Evolutionary conservation across 2,888 invertebrate species (phyloP).

Genomic region (Tetragnatha montana): DNA sequence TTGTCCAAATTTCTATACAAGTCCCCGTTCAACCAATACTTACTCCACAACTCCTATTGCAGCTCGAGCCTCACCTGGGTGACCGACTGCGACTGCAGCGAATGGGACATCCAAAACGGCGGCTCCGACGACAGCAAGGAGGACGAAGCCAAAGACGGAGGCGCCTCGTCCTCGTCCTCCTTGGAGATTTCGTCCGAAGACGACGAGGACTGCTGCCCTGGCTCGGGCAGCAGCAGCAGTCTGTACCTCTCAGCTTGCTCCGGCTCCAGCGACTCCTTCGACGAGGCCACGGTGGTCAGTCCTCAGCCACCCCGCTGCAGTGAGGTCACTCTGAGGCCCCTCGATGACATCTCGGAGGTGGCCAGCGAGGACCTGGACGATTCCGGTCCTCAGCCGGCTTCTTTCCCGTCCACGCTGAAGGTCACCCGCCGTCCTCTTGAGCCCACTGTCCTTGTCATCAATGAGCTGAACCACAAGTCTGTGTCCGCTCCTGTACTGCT

Average conservation of each 20-base stretch:
- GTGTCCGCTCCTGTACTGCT: slow-evolving; percentile 61
- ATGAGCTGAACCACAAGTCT: slow-evolving; percentile 59
- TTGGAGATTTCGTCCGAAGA: slow-evolving; percentile 20
- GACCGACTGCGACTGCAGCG: slow-evolving; percentile 70
- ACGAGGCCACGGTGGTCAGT: slow-evolving; percentile 16
- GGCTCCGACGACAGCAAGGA: slow-evolving; percentile 45
- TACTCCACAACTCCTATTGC: neutral
- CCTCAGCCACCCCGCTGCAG: slow-evolving; percentile 16
- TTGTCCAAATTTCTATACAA: too few species aligned
- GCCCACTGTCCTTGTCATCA: slow-evolving; percentile 54
- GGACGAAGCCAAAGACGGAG: neutral
- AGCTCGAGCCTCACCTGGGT: slow-evolving; percentile 71
- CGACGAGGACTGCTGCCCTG: slow-evolving; percentile 32
- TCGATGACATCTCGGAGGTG: slow-evolving; percentile 48
- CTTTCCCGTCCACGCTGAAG: slow-evolving; percentile 56
- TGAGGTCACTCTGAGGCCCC: slow-evolving; percentile 23
- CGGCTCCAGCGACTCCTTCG: slow-evolving; percentile 63
- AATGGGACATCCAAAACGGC: slow-evolving; percentile 52
- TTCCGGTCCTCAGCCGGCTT: slow-evolving; percentile 38
- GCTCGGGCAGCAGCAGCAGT: slow-evolving; percentile 48
- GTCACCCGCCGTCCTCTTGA: slow-evolving; percentile 45
- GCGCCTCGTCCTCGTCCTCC: slow-evolving; percentile 39
- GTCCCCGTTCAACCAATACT: too few species aligned
- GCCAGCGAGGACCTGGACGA: slow-evolving; percentile 41
- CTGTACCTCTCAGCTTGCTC: slow-evolving; percentile 68